Conservation (phyloP, 2,888 invertebrate genomes). For the Choreutis nemorana region DNA sequence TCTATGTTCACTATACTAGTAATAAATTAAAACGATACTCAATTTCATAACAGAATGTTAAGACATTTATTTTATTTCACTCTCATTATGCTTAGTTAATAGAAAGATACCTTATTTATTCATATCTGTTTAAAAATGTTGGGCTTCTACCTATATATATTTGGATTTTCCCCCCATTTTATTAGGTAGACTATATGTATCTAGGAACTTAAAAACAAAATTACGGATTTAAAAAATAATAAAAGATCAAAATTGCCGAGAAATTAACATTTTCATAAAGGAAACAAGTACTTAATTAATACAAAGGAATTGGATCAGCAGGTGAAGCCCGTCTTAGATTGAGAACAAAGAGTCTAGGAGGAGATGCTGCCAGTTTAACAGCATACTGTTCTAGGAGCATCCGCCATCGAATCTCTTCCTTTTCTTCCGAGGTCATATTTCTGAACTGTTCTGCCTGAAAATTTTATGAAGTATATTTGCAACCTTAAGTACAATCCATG, state of each 20-base stretch:
- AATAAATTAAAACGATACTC: not conserved
- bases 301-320: slow-evolving; percentile 50
- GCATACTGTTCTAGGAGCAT: slow-evolving; percentile 71
- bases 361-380: slow-evolving; percentile 52
- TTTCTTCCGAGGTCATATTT: slow-evolving; percentile 51
- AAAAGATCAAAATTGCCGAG: too few species aligned
- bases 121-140: too few species aligned
- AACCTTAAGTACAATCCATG: not conserved
- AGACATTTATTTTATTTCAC: too few species aligned
- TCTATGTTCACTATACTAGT: not conserved
- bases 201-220: too few species aligned
- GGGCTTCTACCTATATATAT: too few species aligned
- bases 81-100: too few species aligned
- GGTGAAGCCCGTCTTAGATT: slow-evolving; percentile 35
- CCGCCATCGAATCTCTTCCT: slow-evolving; percentile 69
- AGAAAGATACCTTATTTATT: too few species aligned
- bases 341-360: slow-evolving; percentile 38
- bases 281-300: too few species aligned
- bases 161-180: too few species aligned
- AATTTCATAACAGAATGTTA: not conserved
- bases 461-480: slow-evolving; percentile 7
- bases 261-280: too few species aligned
- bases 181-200: too few species aligned
- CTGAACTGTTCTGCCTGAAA: slow-evolving; percentile 61
- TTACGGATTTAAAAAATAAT: too few species aligned